phyloP scores from a whole-genome alignment of 2,797 vertebrate genomes.

The Cynopterus sphinx region DNA sequence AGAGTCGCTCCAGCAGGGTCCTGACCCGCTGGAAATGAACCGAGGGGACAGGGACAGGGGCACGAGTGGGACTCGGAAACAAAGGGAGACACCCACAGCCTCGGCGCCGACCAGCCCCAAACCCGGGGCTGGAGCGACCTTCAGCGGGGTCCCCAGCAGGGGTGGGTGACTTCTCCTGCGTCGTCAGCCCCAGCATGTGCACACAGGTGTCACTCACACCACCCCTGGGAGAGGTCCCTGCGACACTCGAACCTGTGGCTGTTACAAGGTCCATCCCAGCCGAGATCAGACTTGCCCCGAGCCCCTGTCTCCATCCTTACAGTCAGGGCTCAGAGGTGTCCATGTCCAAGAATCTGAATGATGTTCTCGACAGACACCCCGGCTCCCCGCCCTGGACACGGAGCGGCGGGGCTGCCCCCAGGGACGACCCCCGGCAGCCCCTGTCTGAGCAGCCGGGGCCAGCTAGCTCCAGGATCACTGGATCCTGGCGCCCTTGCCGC shows the following conservation, averaged over 20 bases:
- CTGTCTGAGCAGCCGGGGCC: slow-evolving; percentile 78
- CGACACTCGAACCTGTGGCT: neutral
- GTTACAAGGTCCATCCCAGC: neutral
- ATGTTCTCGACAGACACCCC: slow-evolving; percentile 83
- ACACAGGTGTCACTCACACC: neutral
- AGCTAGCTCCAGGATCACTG: slow-evolving; percentile 83
- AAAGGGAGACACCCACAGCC: too few species aligned
- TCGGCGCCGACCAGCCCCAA: neutral
- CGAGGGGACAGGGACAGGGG: neutral
- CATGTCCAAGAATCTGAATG: slow-evolving; percentile 79
- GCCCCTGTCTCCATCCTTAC: neutral
- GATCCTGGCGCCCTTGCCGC: slow-evolving; percentile 84
- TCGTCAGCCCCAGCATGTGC: neutral
- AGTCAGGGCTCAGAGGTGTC: slow-evolving; percentile 58
- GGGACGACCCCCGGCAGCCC: slow-evolving; percentile 83
- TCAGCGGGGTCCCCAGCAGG: neutral
- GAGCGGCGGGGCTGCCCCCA: slow-evolving; percentile 77
- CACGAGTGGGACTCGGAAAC: neutral
- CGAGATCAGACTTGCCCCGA: neutral
- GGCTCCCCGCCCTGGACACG: slow-evolving; percentile 69
- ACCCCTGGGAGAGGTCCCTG: neutral
- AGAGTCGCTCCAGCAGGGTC: neutral
- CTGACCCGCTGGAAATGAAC: neutral
- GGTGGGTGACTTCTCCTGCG: neutral
- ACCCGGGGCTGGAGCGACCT: neutral